A percentile compares a stretch with the other conserved stretches of the same genome.
phyloP scores from a whole-genome alignment of 2,888 invertebrate genomes.

The Stenoptilia bipunctidactyla region DNA sequence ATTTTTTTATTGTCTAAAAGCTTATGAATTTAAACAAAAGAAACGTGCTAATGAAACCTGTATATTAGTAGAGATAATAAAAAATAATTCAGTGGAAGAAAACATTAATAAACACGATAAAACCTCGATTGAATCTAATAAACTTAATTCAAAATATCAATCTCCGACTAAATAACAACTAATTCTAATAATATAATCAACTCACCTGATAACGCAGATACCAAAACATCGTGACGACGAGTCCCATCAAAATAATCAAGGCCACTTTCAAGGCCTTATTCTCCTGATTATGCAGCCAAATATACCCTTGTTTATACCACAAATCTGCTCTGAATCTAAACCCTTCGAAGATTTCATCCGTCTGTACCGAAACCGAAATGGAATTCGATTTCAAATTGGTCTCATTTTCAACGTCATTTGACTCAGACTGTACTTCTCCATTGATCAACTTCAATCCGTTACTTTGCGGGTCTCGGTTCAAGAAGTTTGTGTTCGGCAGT shows the following conservation, averaged over 20 bases:
- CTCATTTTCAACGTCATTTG: constrained; percentile 50
- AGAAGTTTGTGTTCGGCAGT: constrained; percentile 40
- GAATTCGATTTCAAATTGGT: constrained; percentile 51
- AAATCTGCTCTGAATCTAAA: constrained; percentile 42
- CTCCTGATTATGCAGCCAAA: constrained; percentile 82
- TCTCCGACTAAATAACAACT: not conserved
- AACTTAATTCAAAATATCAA: too few relatives aligned
- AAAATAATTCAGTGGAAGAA: too few relatives aligned
- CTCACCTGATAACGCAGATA: constrained; percentile 79
- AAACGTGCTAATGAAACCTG: too few relatives aligned
- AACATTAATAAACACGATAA: too few relatives aligned
- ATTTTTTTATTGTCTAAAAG: too few relatives aligned
- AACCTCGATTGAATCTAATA: too few relatives aligned
- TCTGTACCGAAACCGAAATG: constrained; percentile 70
- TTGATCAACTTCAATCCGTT: constrained; percentile 45
- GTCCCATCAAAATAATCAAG: constrained; percentile 75
- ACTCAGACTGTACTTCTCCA: constrained; percentile 41
- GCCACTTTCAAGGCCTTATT: constrained; percentile 80
- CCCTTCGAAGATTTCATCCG: constrained; percentile 65
- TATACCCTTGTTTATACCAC: constrained; percentile 55
- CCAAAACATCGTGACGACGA: constrained; percentile 81
- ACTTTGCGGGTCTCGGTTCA: constrained; percentile 31
- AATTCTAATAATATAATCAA: constrained; percentile 1
- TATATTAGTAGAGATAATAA: too few relatives aligned
- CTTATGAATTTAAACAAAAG: too few relatives aligned